Evolutionary conservation across 2,888 invertebrate species (phyloP).

Genomic region (Xestia c-nigrum): DNA sequence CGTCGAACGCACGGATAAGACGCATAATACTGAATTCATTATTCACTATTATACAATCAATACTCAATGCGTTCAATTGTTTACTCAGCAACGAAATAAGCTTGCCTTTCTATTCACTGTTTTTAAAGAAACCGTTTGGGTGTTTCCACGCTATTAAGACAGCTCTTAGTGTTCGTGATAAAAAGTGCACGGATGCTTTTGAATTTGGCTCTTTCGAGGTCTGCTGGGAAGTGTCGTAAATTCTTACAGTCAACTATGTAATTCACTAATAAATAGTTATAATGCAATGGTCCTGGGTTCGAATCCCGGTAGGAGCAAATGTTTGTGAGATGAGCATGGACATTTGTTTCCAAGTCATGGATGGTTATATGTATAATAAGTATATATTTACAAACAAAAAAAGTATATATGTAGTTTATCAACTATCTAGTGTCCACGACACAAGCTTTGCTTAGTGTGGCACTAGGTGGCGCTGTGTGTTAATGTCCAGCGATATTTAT

Average conservation of each 20-base stretch:
- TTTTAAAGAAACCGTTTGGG: constrained; percentile 13
- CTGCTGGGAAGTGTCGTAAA: not conserved
- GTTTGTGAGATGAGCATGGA: no score
- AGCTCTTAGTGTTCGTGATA: constrained; percentile 2
- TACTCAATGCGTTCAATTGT: constrained; percentile 39
- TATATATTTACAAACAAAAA: no score
- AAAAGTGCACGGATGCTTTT: constrained; percentile 7
- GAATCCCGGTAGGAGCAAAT: no score
- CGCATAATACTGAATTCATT: constrained; percentile 63
- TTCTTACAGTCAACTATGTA: constrained; percentile 9
- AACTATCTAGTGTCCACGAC: no score
- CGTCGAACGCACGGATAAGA: constrained; percentile 56
- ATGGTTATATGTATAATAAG: no score
- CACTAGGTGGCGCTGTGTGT: no score
- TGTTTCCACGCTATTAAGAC: constrained; percentile 8
- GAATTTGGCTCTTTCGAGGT: constrained; percentile 14
- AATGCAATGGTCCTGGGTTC: not conserved
- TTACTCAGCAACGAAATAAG: constrained; percentile 28
- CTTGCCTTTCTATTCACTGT: not conserved
- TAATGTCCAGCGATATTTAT: no score
- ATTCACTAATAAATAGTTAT: constrained; percentile 14
- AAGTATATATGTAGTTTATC: no score
- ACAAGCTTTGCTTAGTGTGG: no score
- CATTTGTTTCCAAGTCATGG: no score
- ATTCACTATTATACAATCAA: constrained; percentile 60